Evolutionary conservation across 2,797 vertebrate species (phyloP).

Genomic region (Parauchenoglanis punctatus): DNA sequence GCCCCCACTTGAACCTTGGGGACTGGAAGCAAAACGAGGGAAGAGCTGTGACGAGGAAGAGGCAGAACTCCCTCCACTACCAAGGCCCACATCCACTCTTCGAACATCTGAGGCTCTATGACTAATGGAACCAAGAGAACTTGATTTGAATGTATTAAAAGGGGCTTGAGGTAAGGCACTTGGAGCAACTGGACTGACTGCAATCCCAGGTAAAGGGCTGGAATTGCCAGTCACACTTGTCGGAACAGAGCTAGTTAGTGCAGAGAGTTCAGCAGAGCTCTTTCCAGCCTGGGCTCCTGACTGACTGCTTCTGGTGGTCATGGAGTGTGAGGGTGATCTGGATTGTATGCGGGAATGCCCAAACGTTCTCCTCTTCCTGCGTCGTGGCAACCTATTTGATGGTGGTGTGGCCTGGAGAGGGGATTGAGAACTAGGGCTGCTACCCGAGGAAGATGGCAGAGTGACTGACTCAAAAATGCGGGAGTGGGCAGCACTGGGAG

Average conservation of each 20-base stretch:
- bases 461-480: constrained; percentile 97
- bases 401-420: constrained; percentile 77
- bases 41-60: constrained; percentile 86
- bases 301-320: constrained; percentile 92
- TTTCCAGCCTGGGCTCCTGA: constrained; percentile 64
- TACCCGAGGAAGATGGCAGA: constrained; percentile 81
- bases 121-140: constrained; percentile 78
- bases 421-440: constrained; percentile 80
- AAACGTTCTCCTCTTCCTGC: constrained; percentile 73
- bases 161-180: constrained; percentile 96
- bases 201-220: constrained; percentile 85
- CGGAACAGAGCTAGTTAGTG: constrained; percentile 82
- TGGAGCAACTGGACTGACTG: constrained; percentile 84
- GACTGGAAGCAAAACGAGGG: constrained; percentile 84
- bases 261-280: constrained; percentile 77
- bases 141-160: constrained; percentile 85
- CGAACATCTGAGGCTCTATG: constrained; percentile 79
- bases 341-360: constrained; percentile 81
- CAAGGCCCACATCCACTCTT: constrained; percentile 77
- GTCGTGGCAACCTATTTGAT: constrained; percentile 69
- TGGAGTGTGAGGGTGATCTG: constrained; percentile 94
- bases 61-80: constrained; percentile 78
- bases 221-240: constrained; percentile 78
- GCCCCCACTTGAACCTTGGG: constrained; percentile 74
- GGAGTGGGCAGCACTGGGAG: constrained; percentile 95